Evolutionary conservation across 1,140 invertebrate species (phyloP).

Genomic region (Adelges cooleyi): DNA sequence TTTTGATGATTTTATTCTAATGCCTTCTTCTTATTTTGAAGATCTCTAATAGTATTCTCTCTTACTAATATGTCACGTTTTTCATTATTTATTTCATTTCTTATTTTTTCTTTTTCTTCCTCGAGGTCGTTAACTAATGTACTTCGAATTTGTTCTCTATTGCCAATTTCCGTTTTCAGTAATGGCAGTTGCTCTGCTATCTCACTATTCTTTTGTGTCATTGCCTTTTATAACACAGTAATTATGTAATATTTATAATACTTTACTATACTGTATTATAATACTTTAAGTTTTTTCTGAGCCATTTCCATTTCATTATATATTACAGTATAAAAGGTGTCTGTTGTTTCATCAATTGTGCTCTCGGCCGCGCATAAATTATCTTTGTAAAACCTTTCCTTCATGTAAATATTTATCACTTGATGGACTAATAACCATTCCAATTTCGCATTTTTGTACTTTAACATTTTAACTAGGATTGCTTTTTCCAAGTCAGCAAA

Average conservation of each 20-base stretch:
- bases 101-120: background rate
- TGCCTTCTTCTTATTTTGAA: background rate
- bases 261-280: too few species aligned
- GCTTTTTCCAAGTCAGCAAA: background rate
- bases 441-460: conserved; percentile 7
- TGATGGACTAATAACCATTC: conserved; percentile 5
- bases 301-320: conserved; percentile 15
- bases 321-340: background rate
- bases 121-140: background rate
- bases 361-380: background rate
- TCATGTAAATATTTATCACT: background rate
- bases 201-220: background rate
- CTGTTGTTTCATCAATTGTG: background rate
- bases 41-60: background rate
- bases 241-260: background rate
- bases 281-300: background rate
- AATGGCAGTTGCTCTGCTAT: background rate
- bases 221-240: background rate
- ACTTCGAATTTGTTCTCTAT: background rate
- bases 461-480: background rate
- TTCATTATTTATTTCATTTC: conserved; percentile 5
- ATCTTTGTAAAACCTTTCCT: conserved; percentile 1
- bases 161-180: background rate
- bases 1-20: too few species aligned
- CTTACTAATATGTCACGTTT: background rate